A percentile compares a stretch with the other conserved stretches of the same genome.
Evolutionary conservation across 2,113 vertebrate genomes (phyloP).

Genomic region (Osmerus mordax): DNA sequence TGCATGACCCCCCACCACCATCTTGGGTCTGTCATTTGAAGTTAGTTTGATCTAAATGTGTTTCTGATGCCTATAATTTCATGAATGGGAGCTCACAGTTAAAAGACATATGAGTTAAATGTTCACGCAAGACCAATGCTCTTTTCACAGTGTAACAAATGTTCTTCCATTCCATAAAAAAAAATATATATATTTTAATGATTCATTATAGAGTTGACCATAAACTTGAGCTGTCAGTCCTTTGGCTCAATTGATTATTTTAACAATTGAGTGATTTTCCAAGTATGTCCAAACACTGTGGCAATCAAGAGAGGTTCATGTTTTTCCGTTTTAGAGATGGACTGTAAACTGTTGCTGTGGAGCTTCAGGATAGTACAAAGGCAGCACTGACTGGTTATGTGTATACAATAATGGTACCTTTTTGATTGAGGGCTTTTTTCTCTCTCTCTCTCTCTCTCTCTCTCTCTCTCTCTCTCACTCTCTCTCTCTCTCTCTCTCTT

Average conservation of each 20-base stretch:
- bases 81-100: background rate
- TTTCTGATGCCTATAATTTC: slow-evolving; percentile 12
- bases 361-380: too few species aligned
- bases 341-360: background rate
- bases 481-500: background rate
- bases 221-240: background rate
- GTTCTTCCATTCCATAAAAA: too few species aligned
- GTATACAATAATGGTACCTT: background rate
- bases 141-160: too few species aligned
- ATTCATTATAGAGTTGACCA: too few species aligned
- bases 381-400: too few species aligned
- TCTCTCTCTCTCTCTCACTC: too few species aligned
- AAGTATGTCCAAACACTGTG: too few species aligned
- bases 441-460: too few species aligned
- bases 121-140: background rate
- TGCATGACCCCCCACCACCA: background rate
- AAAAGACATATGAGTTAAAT: background rate
- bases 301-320: too few species aligned
- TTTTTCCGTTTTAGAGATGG: background rate
- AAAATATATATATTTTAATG: too few species aligned
- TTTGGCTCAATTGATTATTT: background rate
- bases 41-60: background rate
- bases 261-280: too few species aligned
- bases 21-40: background rate
- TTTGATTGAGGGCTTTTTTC: background rate